These are phyloP conservation scores for Scaptomyza parva DNA, from an alignment of 2,888 invertebrate genomes.

Conservation along the genomic window DNA sequence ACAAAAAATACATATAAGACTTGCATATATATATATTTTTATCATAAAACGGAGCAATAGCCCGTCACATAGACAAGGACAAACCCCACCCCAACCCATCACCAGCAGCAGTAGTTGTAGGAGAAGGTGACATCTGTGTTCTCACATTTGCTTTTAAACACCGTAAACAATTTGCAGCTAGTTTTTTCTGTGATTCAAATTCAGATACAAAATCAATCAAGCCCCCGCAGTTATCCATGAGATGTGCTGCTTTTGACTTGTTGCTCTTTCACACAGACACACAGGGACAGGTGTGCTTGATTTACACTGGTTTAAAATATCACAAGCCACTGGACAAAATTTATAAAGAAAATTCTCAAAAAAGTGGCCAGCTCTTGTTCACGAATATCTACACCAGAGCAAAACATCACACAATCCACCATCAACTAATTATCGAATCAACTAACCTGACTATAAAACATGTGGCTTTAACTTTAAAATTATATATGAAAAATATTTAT, in stretches of 20 bases:
- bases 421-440: too few relatives aligned
- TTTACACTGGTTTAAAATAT: slow-evolving; percentile 9
- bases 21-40: background rate
- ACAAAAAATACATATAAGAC: slow-evolving; percentile 37
- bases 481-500: too few relatives aligned
- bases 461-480: too few relatives aligned
- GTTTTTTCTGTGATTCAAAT: slow-evolving; percentile 60
- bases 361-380: background rate
- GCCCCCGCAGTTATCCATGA: slow-evolving; percentile 43
- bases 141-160: slow-evolving; percentile 9
- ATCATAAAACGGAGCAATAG: slow-evolving; percentile 44
- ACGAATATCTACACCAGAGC: too few relatives aligned
- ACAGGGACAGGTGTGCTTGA: slow-evolving; percentile 27
- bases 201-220: slow-evolving; percentile 34
- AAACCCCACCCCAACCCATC: background rate
- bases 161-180: slow-evolving; percentile 59
- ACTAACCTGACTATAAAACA: too few relatives aligned
- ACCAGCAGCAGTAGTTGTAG: background rate
- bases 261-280: slow-evolving; percentile 34
- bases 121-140: slow-evolving; percentile 1
- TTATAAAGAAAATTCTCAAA: background rate
- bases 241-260: slow-evolving; percentile 48
- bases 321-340: too few relatives aligned
- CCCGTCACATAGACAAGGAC: slow-evolving; percentile 61
- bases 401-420: too few relatives aligned